These are phyloP conservation scores for Luperina nickerlii DNA, from an alignment of 2,888 invertebrate species.

Conservation along the genomic window DNA sequence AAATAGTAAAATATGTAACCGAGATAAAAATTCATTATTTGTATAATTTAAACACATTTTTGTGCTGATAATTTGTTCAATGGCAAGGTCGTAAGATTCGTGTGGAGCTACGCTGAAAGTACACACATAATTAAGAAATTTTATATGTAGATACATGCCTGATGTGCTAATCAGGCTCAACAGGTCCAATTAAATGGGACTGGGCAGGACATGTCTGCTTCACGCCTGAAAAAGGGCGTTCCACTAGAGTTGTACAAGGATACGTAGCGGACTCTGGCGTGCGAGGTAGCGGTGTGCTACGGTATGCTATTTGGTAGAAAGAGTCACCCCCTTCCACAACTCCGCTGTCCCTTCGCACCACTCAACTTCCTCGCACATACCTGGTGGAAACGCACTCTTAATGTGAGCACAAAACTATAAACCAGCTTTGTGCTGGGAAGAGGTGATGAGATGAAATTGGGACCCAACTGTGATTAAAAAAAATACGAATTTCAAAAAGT, in stretches of 20 bases:
- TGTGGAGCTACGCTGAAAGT: not conserved
- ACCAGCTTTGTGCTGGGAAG: not conserved
- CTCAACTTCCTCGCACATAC: not conserved
- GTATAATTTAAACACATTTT: constrained; percentile 15
- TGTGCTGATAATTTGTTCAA: constrained; percentile 30
- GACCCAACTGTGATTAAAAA: no score
- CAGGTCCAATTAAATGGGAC: not conserved
- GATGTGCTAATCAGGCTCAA: not conserved
- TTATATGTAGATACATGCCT: no score
- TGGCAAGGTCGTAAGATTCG: constrained; percentile 40
- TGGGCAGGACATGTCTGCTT: not conserved
- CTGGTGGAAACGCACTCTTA: not conserved
- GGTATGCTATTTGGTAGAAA: not conserved
- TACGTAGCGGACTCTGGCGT: not conserved
- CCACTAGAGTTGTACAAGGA: not conserved
- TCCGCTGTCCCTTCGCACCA: not conserved
- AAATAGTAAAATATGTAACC: constrained; percentile 19
- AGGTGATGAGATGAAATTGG: not conserved
- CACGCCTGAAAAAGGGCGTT: not conserved
- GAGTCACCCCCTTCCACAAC: not conserved
- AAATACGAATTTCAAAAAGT: not conserved
- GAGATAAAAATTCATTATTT: constrained; percentile 39
- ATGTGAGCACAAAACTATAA: not conserved
- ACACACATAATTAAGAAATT: no score
- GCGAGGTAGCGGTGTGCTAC: not conserved